Evolutionary conservation across 2,113 vertebrate species (phyloP).

Genomic region (Solea solea): DNA sequence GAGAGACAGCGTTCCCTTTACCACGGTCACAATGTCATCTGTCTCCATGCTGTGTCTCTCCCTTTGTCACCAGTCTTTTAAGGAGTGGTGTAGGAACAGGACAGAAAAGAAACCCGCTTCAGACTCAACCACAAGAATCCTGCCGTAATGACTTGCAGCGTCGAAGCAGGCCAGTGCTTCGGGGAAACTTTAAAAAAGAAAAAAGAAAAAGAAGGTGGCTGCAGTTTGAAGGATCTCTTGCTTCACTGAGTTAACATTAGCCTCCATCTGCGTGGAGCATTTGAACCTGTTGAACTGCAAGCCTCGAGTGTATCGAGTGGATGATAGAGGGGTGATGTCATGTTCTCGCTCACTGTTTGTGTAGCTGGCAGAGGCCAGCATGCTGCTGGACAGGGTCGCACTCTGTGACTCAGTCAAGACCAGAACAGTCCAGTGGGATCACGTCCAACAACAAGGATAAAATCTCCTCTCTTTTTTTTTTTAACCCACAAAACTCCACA

Average conservation of each 20-base stretch:
- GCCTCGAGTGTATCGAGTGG: conserved; percentile 63
- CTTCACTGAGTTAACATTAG: conserved; percentile 41
- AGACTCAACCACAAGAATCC: conserved; percentile 45
- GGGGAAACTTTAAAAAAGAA: conserved; percentile 1
- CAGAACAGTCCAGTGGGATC: conserved; percentile 47
- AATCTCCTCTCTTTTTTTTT: conserved; percentile 21
- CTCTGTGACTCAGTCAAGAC: conserved; percentile 48
- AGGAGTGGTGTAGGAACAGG: not conserved
- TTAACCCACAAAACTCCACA: conserved; percentile 15
- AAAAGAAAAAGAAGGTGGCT: conserved; percentile 20
- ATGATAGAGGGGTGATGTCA: conserved; percentile 81
- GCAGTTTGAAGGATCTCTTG: conserved; percentile 31
- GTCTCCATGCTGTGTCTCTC: not conserved
- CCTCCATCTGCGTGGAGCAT: conserved; percentile 51
- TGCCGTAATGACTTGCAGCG: conserved; percentile 59
- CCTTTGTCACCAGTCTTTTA: conserved; percentile 15
- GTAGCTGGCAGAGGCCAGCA: conserved; percentile 67
- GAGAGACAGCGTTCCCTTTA: conserved; percentile 1
- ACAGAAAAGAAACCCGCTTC: conserved; percentile 26
- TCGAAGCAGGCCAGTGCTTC: conserved; percentile 38
- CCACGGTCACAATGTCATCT: not conserved
- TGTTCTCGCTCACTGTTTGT: conserved; percentile 73
- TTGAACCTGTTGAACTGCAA: conserved; percentile 75
- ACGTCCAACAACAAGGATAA: conserved; percentile 32
- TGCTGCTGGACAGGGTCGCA: conserved; percentile 53